These are phyloP conservation scores for Chromoteleia sp. DNA, from an alignment of 2,888 invertebrate genomes.

Conservation along the genomic window DNA sequence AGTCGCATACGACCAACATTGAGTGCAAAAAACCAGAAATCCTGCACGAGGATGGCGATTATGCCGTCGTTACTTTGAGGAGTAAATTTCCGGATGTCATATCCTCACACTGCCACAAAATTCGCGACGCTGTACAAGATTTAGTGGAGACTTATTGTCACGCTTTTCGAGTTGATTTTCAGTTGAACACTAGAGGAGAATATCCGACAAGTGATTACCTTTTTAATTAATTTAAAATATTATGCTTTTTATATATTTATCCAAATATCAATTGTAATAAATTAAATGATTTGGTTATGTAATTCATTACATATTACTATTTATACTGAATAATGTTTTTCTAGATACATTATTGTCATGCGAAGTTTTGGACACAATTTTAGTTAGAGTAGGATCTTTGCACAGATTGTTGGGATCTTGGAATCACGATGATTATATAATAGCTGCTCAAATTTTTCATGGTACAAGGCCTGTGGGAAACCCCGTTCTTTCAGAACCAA, in stretches of 20 bases:
- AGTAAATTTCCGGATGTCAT: conserved; percentile 86
- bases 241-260: neutral
- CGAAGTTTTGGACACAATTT: conserved; percentile 90
- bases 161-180: conserved; percentile 93
- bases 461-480: conserved; percentile 92
- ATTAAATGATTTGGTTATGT: neutral
- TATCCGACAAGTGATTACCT: conserved; percentile 85
- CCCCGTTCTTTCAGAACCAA: conserved; percentile 90
- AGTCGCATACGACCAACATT: conserved; percentile 81
- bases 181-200: conserved; percentile 87
- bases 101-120: conserved; percentile 88
- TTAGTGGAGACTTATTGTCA: conserved; percentile 94
- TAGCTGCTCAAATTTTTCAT: conserved; percentile 95
- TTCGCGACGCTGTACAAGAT: conserved; percentile 92
- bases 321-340: too few relatives aligned
- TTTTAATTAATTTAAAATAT: neutral
- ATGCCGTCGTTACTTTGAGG: conserved; percentile 89
- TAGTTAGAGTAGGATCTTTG: conserved; percentile 93
- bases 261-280: neutral
- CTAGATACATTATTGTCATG: conserved; percentile 90
- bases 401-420: conserved; percentile 91
- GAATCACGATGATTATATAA: conserved; percentile 93
- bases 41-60: conserved; percentile 89
- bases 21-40: conserved; percentile 87
- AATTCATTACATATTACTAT: neutral